Percentiles rank a stretch among this genome's conserved stretches.
Conservation (phyloP, 2,888 invertebrate species). For the Acanthococcus lagerstroemiae region DNA sequence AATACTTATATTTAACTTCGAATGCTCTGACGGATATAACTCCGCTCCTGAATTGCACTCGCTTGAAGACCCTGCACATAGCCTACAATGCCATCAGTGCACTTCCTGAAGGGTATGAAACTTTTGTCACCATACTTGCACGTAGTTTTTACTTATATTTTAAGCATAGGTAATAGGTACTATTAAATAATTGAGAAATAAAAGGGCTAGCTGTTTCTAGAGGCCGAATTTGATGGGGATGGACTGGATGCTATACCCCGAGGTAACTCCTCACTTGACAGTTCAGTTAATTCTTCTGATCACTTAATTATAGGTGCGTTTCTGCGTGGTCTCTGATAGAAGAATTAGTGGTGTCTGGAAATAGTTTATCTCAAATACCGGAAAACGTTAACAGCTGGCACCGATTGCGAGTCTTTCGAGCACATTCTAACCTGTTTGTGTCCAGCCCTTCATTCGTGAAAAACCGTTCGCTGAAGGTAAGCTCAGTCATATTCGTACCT, state of each 20-base stretch:
- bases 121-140: neutral
- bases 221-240: no score
- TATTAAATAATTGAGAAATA: no score
- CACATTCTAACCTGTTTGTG: constrained; percentile 70
- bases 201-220: no score
- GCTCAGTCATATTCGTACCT: no score
- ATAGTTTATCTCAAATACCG: constrained; percentile 63
- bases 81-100: constrained; percentile 68
- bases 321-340: constrained; percentile 68
- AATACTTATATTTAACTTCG: constrained; percentile 61
- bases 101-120: constrained; percentile 53
- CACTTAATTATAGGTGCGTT: constrained; percentile 48
- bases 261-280: no score
- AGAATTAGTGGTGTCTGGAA: constrained; percentile 72
- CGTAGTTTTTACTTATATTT: no score
- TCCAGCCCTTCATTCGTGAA: constrained; percentile 67
- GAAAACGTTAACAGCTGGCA: constrained; percentile 61
- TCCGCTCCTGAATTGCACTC: constrained; percentile 53
- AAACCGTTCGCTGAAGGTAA: constrained; percentile 49
- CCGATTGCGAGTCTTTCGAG: constrained; percentile 61
- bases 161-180: no score
- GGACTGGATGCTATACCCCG: no score
- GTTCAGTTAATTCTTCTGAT: neutral
- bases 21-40: constrained; percentile 66
- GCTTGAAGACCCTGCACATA: constrained; percentile 60